Evolutionary conservation across 1,140 invertebrate genomes (phyloP).

Genomic region (Ephestia elutella): DNA sequence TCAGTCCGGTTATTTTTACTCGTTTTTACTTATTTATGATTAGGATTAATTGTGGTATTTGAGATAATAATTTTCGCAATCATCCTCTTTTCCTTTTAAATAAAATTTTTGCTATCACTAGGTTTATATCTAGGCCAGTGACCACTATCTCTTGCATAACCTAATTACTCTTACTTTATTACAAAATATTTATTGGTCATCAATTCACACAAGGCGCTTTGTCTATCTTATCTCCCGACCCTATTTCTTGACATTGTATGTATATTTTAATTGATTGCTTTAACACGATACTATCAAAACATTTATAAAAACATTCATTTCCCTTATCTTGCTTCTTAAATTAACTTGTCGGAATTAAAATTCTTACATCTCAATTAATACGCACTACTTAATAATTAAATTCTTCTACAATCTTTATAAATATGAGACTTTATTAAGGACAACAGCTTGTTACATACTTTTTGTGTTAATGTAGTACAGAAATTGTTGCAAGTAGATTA

Average conservation of each 20-base stretch:
- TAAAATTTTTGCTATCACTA: too few relatives aligned
- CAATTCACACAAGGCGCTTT: not conserved
- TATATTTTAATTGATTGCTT: not conserved
- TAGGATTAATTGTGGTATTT: too few relatives aligned
- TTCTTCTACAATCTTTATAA: not conserved
- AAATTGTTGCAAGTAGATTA: not conserved
- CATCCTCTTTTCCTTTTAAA: too few relatives aligned
- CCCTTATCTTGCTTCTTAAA: not conserved
- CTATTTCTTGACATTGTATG: not conserved
- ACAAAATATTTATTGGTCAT: not conserved
- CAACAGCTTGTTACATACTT: not conserved
- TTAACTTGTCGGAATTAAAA: constrained; percentile 4
- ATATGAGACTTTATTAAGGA: not conserved
- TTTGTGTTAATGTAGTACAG: not conserved
- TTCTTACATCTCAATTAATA: constrained; percentile 1
- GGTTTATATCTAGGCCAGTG: too few relatives aligned
- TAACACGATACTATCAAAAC: not conserved
- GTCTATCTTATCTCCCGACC: not conserved
- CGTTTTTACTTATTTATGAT: not conserved
- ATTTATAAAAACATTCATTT: not conserved
- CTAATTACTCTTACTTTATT: too few relatives aligned
- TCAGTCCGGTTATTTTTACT: not conserved
- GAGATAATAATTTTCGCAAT: too few relatives aligned
- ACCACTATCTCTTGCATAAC: too few relatives aligned
- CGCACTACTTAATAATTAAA: not conserved